These are phyloP conservation scores for Ditula angustiorana DNA, from an alignment of 2,888 invertebrate species.

Conservation along the genomic window DNA sequence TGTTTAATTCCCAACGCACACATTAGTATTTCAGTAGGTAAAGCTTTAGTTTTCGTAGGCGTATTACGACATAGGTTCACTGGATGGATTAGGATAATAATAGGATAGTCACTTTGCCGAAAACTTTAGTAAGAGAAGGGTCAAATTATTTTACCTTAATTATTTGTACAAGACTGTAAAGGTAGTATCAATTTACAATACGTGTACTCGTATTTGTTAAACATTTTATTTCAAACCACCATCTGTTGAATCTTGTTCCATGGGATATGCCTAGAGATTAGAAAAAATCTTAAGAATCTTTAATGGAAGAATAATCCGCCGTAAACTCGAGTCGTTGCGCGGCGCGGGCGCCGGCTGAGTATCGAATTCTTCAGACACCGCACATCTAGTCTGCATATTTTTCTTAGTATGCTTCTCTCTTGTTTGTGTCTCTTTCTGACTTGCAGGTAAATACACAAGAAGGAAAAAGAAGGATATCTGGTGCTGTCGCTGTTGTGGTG, in stretches of 20 bases:
- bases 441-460: background rate
- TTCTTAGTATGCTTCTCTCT: slow-evolving; percentile 3
- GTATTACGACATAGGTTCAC: background rate
- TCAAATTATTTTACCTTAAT: too few species aligned
- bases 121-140: background rate
- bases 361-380: slow-evolving; percentile 18
- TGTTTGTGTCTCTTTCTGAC: slow-evolving; percentile 35
- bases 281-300: slow-evolving; percentile 20
- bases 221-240: background rate
- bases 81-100: background rate
- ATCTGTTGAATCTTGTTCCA: slow-evolving; percentile 6
- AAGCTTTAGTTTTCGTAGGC: background rate
- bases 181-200: too few species aligned
- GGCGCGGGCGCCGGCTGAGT: slow-evolving; percentile 32
- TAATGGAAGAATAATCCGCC: slow-evolving; percentile 33
- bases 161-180: too few species aligned
- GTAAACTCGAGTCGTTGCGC: slow-evolving; percentile 25
- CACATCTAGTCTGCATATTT: slow-evolving; percentile 7
- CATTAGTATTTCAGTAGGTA: background rate
- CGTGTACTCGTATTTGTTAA: too few species aligned
- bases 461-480: slow-evolving; percentile 24
- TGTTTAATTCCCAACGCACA: background rate
- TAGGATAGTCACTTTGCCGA: background rate
- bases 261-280: slow-evolving; percentile 3
- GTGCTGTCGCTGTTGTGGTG: slow-evolving; percentile 26